phyloP scores from a whole-genome alignment of 2,113 vertebrate genomes.

The Pithys albifrons region DNA sequence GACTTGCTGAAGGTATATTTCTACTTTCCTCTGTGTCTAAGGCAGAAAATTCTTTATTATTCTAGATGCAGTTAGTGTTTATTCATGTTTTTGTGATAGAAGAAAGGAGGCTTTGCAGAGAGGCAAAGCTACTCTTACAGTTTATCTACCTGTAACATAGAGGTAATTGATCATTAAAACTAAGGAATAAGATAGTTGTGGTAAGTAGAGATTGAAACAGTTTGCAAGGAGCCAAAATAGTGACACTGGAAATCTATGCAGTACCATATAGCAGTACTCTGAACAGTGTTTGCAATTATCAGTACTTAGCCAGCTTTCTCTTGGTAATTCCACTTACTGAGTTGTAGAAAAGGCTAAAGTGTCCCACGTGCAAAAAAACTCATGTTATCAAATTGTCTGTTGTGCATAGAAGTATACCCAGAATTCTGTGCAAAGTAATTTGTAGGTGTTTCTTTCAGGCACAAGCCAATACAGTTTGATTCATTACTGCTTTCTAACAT shows the following conservation, averaged over 20 bases:
- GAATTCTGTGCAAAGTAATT: background rate
- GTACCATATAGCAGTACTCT: background rate
- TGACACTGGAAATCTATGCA: background rate
- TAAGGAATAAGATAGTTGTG: background rate
- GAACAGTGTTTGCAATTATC: background rate
- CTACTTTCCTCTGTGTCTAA: background rate
- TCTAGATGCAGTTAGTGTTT: background rate
- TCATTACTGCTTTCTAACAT: background rate
- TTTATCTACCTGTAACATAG: background rate
- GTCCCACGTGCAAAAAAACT: background rate
- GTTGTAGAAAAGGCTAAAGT: background rate
- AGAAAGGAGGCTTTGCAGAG: background rate
- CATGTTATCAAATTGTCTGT: background rate
- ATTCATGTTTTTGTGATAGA: background rate
- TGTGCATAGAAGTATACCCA: background rate
- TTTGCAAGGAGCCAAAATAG: background rate
- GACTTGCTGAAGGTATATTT: conserved; percentile 86
- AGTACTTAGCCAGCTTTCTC: background rate
- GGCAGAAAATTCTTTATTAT: background rate
- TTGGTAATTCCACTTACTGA: background rate
- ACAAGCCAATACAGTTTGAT: background rate
- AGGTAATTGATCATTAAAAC: background rate
- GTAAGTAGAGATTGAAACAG: background rate
- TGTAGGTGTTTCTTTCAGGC: background rate
- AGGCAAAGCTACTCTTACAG: background rate